Conservation (phyloP, 2,797 vertebrate species). For the Sus cebifrons region DNA sequence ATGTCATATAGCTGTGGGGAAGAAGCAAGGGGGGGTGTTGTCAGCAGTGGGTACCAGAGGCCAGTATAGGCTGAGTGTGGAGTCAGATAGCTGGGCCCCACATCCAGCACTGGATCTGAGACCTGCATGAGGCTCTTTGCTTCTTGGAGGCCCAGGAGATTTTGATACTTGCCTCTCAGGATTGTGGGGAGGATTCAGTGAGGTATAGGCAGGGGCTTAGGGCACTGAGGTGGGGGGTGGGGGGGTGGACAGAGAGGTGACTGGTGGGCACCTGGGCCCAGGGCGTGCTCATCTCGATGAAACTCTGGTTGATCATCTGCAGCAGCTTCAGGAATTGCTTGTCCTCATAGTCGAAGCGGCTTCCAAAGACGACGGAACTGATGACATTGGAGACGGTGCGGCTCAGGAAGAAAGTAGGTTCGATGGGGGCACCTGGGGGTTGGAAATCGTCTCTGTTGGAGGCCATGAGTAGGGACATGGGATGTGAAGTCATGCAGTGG, state of each 20-base stretch:
- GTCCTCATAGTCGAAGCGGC: conserved; percentile 86
- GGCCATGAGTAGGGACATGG: neutral
- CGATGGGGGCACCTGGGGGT: conserved; percentile 80
- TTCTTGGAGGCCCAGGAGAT: neutral
- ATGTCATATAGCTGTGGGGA: conserved; percentile 85
- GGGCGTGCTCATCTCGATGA: conserved; percentile 85
- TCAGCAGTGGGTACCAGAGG: neutral
- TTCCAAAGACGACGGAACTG: conserved; percentile 87
- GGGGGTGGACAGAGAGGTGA: neutral
- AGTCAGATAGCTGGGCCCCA: neutral
- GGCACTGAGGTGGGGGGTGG: neutral
- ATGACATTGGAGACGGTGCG: conserved; percentile 86
- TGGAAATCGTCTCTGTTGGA: neutral
- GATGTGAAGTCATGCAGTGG: neutral
- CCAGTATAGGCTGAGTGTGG: neutral
- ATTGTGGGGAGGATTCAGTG: neutral
- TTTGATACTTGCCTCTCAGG: neutral
- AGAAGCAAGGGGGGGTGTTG: neutral
- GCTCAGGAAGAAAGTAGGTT: conserved; percentile 86
- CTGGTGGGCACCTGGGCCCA: conserved; percentile 84
- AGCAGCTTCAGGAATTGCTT: conserved; percentile 83
- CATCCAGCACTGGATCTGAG: neutral
- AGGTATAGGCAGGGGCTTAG: neutral
- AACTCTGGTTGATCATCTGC: conserved; percentile 82
- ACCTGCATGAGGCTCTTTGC: neutral